A percentile compares a stretch with the other conserved stretches of the same genome.
phyloP scores from a whole-genome alignment of 2,797 vertebrate species.

The Urophycis tenuis region DNA sequence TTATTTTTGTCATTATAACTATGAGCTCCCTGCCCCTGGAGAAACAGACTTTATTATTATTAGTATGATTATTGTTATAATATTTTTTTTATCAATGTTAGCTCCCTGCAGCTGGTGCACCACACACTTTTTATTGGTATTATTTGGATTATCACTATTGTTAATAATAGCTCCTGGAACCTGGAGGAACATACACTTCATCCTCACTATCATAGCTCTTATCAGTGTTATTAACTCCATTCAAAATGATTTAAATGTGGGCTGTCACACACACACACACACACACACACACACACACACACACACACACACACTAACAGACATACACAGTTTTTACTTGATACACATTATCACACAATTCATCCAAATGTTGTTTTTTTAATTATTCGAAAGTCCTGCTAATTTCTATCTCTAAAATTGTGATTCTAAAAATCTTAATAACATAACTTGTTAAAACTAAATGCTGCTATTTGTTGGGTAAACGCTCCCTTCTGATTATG shows the following conservation, averaged over 20 bases:
- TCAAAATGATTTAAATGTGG: too few relatives aligned
- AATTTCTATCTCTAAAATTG: not conserved
- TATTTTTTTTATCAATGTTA: too few relatives aligned
- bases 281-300: too few relatives aligned
- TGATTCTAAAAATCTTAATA: not conserved
- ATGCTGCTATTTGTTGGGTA: not conserved
- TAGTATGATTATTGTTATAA: too few relatives aligned
- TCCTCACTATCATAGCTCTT: not conserved
- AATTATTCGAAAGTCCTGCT: not conserved
- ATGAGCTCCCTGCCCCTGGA: too few relatives aligned
- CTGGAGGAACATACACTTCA: conserved; percentile 54
- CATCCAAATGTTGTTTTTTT: not conserved
- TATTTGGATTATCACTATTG: too few relatives aligned
- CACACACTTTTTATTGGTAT: conserved; percentile 7
- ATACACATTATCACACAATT: too few relatives aligned
- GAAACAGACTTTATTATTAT: too few relatives aligned
- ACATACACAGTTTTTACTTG: not conserved
- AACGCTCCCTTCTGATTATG: not conserved
- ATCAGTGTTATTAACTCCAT: too few relatives aligned
- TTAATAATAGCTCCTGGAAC: conserved; percentile 72
- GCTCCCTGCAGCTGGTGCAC: conserved; percentile 80
- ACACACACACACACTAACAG: too few relatives aligned
- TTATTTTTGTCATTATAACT: too few relatives aligned
- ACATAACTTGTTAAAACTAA: not conserved
- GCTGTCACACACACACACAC: too few relatives aligned